Conservation (phyloP, 2,888 invertebrate genomes). For the Agonopterix alstromeriana region DNA sequence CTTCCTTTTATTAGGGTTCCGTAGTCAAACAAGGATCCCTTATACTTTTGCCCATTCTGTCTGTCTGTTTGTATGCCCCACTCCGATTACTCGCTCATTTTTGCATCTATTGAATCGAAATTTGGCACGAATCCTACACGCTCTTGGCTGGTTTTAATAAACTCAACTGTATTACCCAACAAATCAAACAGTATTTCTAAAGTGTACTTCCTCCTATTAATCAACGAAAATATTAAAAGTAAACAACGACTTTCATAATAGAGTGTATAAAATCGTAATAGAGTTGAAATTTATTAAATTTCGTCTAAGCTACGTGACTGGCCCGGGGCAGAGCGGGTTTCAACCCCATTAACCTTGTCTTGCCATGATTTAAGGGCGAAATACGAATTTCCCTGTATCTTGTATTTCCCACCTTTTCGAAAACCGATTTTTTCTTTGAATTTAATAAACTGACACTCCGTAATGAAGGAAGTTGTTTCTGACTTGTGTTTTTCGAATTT, state of each 20-base stretch:
- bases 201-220: background rate
- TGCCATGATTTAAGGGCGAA: slow-evolving; percentile 65
- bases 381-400: slow-evolving; percentile 56
- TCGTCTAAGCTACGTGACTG: slow-evolving; percentile 62
- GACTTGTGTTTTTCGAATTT: slow-evolving; percentile 14
- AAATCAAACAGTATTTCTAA: background rate
- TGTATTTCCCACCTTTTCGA: slow-evolving; percentile 41
- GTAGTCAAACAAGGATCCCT: too few relatives aligned
- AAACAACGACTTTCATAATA: slow-evolving; percentile 10
- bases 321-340: slow-evolving; percentile 51
- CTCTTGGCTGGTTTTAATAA: too few relatives aligned
- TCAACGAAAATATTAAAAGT: background rate
- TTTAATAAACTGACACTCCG: slow-evolving; percentile 50
- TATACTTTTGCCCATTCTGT: too few relatives aligned
- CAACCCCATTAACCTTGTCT: slow-evolving; percentile 72
- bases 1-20: too few relatives aligned
- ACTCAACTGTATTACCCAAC: background rate
- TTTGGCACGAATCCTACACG: too few relatives aligned
- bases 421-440: slow-evolving; percentile 54
- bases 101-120: too few relatives aligned
- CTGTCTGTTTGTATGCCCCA: too few relatives aligned
- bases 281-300: slow-evolving; percentile 64
- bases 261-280: slow-evolving; percentile 43
- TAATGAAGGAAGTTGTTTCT: slow-evolving; percentile 49
- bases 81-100: too few relatives aligned